Percentiles rank a stretch among this genome's conserved stretches.
Evolutionary conservation across 2,797 vertebrate genomes (phyloP).

Genomic region (Cichlasoma orientale): DNA sequence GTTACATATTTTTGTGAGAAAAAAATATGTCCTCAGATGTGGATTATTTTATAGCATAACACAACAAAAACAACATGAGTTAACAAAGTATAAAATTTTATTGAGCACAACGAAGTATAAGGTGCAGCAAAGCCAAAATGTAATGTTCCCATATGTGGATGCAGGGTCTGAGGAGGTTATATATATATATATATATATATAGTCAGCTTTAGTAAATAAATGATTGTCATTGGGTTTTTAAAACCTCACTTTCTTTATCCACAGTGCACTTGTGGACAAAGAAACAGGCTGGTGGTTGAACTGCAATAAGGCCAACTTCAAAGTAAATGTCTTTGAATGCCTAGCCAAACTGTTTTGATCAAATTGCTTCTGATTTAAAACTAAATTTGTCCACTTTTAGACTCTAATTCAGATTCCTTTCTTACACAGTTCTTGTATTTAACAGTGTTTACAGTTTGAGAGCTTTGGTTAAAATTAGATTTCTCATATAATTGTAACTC

Average conservation of each 20-base stretch:
- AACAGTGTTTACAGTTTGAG: not conserved
- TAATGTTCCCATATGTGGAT: too few relatives aligned
- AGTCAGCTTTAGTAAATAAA: too few relatives aligned
- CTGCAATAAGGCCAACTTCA: not conserved
- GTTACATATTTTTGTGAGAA: too few relatives aligned
- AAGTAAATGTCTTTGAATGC: not conserved
- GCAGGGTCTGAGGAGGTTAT: too few relatives aligned
- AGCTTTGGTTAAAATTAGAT: not conserved
- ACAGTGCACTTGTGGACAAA: not conserved
- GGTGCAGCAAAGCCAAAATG: too few relatives aligned
- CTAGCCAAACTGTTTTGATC: not conserved
- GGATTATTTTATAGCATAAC: too few relatives aligned
- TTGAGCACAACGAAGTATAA: too few relatives aligned
- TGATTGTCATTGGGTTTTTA: too few relatives aligned
- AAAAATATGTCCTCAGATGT: too few relatives aligned
- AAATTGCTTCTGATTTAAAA: not conserved
- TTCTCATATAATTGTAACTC: not conserved
- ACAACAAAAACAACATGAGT: too few relatives aligned
- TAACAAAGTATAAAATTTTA: too few relatives aligned
- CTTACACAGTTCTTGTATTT: not conserved
- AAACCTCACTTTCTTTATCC: not conserved
- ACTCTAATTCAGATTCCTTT: not conserved
- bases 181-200: too few relatives aligned
- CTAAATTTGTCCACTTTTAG: not conserved
- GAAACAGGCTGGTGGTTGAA: not conserved